Percentiles rank a stretch among this genome's conserved stretches.
Evolutionary conservation across 2,113 vertebrate species (phyloP).

Genomic region (Crotophaga sulcirostris): DNA sequence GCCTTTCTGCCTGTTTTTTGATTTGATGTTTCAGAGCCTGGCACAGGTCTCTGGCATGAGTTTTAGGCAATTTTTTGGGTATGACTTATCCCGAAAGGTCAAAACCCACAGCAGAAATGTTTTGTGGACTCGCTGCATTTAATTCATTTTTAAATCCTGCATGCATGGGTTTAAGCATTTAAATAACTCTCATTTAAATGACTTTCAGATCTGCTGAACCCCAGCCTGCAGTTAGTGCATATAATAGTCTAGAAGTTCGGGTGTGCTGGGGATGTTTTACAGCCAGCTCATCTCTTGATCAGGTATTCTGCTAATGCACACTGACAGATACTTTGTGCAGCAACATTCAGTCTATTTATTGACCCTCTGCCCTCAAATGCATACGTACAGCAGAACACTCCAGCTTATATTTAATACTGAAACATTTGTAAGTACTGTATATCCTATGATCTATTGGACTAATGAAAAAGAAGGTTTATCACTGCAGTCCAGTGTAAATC

Average conservation of each 20-base stretch:
- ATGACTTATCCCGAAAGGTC: not conserved
- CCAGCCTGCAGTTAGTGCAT: accelerated
- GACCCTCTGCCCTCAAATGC: slow-evolving; percentile 60
- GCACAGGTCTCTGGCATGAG: not conserved
- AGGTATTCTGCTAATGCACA: slow-evolving; percentile 54
- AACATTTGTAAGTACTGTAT: slow-evolving; percentile 71
- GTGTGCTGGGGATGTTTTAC: not conserved
- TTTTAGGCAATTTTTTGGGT: not conserved
- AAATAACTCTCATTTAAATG: accelerated
- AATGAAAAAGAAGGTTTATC: slow-evolving; percentile 78
- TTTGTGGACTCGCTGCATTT: too few species aligned
- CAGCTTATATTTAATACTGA: slow-evolving; percentile 61
- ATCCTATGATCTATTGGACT: slow-evolving; percentile 77
- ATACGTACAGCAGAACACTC: slow-evolving; percentile 7
- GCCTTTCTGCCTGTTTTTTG: not conserved
- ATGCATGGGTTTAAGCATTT: not conserved
- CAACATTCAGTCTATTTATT: slow-evolving; percentile 61
- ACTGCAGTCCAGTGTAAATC: slow-evolving; percentile 67
- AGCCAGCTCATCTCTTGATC: slow-evolving; percentile 47
- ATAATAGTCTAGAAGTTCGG: not conserved
- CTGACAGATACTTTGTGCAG: slow-evolving; percentile 56
- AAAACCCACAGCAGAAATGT: not conserved
- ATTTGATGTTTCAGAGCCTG: not conserved
- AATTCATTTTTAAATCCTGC: not conserved
- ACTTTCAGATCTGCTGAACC: not conserved